Percentiles rank a stretch among this genome's conserved stretches.
Conservation (phyloP, 2,888 invertebrate genomes). For the Diarsia brunnea region DNA sequence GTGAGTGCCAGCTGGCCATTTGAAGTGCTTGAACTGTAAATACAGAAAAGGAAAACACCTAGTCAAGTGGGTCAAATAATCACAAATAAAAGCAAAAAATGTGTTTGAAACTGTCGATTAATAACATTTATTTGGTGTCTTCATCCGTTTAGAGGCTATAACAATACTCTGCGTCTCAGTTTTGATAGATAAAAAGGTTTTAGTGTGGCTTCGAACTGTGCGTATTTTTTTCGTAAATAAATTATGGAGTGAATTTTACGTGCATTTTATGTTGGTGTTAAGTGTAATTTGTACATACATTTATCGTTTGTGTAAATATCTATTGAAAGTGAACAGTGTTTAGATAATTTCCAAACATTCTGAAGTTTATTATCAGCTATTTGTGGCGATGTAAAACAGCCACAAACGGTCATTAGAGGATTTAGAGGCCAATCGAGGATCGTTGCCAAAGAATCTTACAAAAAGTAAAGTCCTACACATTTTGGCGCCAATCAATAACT, state of each 20-base stretch:
- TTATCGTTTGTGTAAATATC: conserved; percentile 39
- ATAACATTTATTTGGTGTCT: conserved; percentile 23
- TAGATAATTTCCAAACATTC: conserved; percentile 54
- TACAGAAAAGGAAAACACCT: conserved; percentile 59
- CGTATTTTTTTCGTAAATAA: conserved; percentile 50
- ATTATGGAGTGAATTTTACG: conserved; percentile 35
- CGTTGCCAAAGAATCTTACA: conserved; percentile 57
- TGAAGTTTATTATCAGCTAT: conserved; percentile 56
- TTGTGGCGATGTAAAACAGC: conserved; percentile 66
- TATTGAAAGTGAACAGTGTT: conserved; percentile 52
- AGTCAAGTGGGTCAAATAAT: conserved; percentile 63
- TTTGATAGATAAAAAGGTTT: conserved; percentile 44
- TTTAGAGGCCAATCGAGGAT: conserved; percentile 33
- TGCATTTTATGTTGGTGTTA: conserved; percentile 18
- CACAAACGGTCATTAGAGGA: conserved; percentile 49
- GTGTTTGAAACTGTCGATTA: conserved; percentile 44
- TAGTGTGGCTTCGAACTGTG: conserved; percentile 29
- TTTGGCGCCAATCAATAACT: conserved; percentile 56
- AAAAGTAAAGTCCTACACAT: conserved; percentile 40
- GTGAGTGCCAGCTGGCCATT: conserved; percentile 47
- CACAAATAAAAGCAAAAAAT: conserved; percentile 59
- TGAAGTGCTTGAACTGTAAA: conserved; percentile 62
- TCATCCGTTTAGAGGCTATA: conserved; percentile 25
- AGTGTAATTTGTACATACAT: conserved; percentile 32
- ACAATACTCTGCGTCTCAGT: conserved; percentile 24